Conservation (phyloP, 2,113 vertebrate species). For the Nerophis ophidion region DNA sequence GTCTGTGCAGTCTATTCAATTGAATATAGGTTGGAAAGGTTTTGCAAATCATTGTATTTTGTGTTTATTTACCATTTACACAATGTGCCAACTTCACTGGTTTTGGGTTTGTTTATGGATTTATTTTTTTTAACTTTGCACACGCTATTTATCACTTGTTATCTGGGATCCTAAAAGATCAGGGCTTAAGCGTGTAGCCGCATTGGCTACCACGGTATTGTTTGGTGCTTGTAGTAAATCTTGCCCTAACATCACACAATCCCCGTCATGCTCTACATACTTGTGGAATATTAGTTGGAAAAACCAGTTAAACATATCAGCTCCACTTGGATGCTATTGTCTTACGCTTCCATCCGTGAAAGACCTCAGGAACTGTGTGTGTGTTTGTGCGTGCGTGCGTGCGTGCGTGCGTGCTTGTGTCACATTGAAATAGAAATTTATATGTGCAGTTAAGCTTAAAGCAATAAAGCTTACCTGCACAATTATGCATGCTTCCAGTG, state of each 20-base stretch:
- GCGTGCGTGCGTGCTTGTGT: slow-evolving; percentile 4
- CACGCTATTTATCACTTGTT: too few species aligned
- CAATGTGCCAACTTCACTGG: too few species aligned
- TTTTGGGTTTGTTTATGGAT: too few species aligned
- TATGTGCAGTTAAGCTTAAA: slow-evolving; percentile 13
- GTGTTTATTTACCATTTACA: too few species aligned
- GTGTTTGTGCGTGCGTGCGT: slow-evolving; percentile 2
- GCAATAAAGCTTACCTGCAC: slow-evolving; percentile 17
- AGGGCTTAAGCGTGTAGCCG: background rate
- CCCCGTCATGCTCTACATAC: slow-evolving; percentile 9
- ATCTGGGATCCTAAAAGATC: too few species aligned
- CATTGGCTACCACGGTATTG: background rate
- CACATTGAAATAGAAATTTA: slow-evolving; percentile 17
- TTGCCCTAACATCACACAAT: background rate
- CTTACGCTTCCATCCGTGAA: slow-evolving; percentile 24
- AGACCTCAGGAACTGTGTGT: slow-evolving; percentile 2
- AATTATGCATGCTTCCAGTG: slow-evolving; percentile 8
- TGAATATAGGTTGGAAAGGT: too few species aligned
- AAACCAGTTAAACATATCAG: slow-evolving; percentile 34
- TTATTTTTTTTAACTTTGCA: too few species aligned
- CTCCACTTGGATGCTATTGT: slow-evolving; percentile 28
- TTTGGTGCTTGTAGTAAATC: slow-evolving; percentile 1
- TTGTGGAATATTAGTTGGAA: slow-evolving; percentile 14
- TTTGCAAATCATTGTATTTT: too few species aligned
- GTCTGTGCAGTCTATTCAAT: too few species aligned